These are phyloP conservation scores for Rotaria socialis DNA, from an alignment of 2,888 invertebrate genomes.

Conservation along the genomic window DNA sequence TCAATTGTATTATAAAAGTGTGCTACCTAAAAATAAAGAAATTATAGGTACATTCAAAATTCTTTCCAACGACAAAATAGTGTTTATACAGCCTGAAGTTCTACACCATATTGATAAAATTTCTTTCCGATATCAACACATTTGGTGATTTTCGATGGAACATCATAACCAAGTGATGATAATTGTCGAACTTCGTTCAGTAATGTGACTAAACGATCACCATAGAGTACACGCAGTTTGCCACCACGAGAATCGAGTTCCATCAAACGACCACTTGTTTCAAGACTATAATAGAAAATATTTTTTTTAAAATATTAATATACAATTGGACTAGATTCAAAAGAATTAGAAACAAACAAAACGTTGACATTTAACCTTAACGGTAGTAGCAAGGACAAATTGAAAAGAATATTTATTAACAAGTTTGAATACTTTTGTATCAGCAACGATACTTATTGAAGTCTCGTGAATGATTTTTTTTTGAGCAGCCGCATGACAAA, in stretches of 20 bases:
- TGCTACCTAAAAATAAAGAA: constrained; percentile 58
- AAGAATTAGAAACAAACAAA: too few relatives aligned
- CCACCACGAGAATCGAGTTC: constrained; percentile 60
- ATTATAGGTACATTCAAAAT: neutral
- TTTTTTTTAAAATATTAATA: too few relatives aligned
- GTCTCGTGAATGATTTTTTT: too few relatives aligned
- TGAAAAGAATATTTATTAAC: too few relatives aligned
- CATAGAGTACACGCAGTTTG: constrained; percentile 75
- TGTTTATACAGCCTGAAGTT: constrained; percentile 41
- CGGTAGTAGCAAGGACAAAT: too few relatives aligned
- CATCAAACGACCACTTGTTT: constrained; percentile 62
- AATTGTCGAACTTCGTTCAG: constrained; percentile 83
- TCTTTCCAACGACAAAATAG: neutral
- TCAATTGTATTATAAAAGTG: constrained; percentile 87
- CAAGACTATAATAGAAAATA: constrained; percentile 52
- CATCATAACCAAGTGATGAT: constrained; percentile 72
- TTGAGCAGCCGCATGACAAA: too few relatives aligned
- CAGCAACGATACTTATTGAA: too few relatives aligned
- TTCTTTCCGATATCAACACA: constrained; percentile 71
- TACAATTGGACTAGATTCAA: too few relatives aligned
- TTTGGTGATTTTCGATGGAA: constrained; percentile 72
- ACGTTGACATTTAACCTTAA: too few relatives aligned
- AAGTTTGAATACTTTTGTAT: too few relatives aligned
- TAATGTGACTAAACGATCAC: constrained; percentile 75
- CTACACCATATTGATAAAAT: constrained; percentile 80